phyloP scores from a whole-genome alignment of 2,797 vertebrate species.

The Megalops cyprinoides region DNA sequence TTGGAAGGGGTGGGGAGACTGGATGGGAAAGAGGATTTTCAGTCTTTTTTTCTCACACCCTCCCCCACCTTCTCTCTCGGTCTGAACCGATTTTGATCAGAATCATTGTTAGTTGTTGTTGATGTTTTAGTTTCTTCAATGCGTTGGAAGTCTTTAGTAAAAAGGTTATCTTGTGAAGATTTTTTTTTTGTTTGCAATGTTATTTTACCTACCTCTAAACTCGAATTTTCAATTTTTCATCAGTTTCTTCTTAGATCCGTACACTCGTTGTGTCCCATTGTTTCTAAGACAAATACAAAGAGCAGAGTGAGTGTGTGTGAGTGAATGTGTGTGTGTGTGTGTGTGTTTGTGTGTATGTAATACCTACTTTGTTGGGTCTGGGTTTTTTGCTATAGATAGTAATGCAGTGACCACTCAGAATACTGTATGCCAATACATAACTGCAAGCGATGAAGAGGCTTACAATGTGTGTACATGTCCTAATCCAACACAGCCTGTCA shows the following conservation, averaged over 20 bases:
- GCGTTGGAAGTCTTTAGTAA: constrained; percentile 54
- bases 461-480: neutral
- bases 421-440: neutral
- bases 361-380: constrained; percentile 69
- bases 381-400: constrained; percentile 81
- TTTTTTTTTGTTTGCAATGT: constrained; percentile 44
- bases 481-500: neutral
- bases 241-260: constrained; percentile 56
- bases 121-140: constrained; percentile 49
- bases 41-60: constrained; percentile 67
- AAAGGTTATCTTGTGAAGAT: constrained; percentile 54
- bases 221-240: constrained; percentile 49
- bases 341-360: neutral
- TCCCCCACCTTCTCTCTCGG: constrained; percentile 39
- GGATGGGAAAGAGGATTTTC: constrained; percentile 69
- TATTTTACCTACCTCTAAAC: constrained; percentile 49
- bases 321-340: neutral
- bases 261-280: constrained; percentile 65
- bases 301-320: constrained; percentile 27
- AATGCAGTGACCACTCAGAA: constrained; percentile 72
- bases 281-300: constrained; percentile 59
- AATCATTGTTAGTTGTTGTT: constrained; percentile 30
- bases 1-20: constrained; percentile 53
- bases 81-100: constrained; percentile 37
- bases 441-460: neutral